These are phyloP conservation scores for Ascidia mentula DNA, from an alignment of 23 tunicate genomes.

Conservation along the genomic window DNA sequence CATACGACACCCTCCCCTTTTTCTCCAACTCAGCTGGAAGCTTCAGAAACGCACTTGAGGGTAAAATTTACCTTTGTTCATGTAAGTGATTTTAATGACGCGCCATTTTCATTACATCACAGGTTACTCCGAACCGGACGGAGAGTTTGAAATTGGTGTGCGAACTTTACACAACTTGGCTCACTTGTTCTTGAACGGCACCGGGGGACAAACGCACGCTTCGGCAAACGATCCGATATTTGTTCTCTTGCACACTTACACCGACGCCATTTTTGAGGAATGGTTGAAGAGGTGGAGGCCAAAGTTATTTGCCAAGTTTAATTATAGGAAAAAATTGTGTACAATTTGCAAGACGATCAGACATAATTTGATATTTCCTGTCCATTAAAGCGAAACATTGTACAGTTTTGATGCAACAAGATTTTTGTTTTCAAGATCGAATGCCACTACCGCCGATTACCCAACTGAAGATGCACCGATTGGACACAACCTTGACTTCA, in stretches of 20 bases:
- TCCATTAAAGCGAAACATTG: not conserved
- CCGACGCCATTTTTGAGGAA: conserved; percentile 83
- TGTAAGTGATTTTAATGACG: too few relatives aligned
- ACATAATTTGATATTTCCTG: too few relatives aligned
- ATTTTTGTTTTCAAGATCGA: conserved; percentile 24
- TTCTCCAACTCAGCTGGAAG: conserved; percentile 62
- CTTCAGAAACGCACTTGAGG: conserved; percentile 75
- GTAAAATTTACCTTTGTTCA: too few relatives aligned
- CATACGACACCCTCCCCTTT: conserved; percentile 68
- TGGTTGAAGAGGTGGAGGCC: conserved; percentile 87
- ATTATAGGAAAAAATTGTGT: too few relatives aligned
- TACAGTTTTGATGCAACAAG: not conserved
- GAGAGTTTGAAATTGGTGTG: conserved; percentile 69
- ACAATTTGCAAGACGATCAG: too few relatives aligned
- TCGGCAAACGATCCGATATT: conserved; percentile 81
- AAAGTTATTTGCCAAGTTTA: too few relatives aligned
- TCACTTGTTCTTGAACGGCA: conserved; percentile 78
- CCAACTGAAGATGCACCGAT: conserved; percentile 67
- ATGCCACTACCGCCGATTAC: conserved; percentile 41
- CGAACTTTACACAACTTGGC: conserved; percentile 73
- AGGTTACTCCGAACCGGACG: conserved; percentile 69
- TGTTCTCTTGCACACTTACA: conserved; percentile 67
- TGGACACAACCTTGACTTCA: conserved; percentile 74
- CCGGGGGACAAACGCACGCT: conserved; percentile 78
- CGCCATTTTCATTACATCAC: too few relatives aligned